Base-by-base conservation (phyloP, 2,888 invertebrate species). In the Eristalis arbustorum region DNA sequence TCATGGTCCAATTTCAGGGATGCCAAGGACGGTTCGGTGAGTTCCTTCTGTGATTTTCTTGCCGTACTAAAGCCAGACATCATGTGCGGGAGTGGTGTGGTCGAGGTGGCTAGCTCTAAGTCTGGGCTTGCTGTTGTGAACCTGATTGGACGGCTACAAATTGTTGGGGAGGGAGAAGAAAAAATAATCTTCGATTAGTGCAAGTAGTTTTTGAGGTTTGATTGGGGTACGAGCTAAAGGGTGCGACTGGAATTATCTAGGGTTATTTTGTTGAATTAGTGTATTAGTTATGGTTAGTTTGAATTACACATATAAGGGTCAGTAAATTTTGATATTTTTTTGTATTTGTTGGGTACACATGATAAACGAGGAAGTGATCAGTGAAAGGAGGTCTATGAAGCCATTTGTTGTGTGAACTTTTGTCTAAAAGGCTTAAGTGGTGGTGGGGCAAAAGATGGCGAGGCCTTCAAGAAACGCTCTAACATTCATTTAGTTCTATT, bases 81-180 rank as follows among this genome's bases (percentile, higher is more conserved):
- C 57, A 91, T 76, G 28, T 90, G 85, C 3, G 92, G 92, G 79
- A 91, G 73, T 22, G 91, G 91, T 18, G 92, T 92, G 28, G 91
- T 91, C 11, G 91, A 89, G n/a, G 89, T 88, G 28, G 84, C 88
- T 71, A 89, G 81, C 64, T 88, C 80, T 37, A 90, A 85, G 56
- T 85, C 64, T 59, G 90, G 78, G 40, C 89, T 89, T 40, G 91
- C 89, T 61, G 92, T 91, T 25, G 92, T 91, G 40, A 92, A 91
- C 76, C 91, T 91, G 82, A 93, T 92, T 88, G 92, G 92, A 68
- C 92, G 92, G 85, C 92, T 92, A 84, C n/a, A 1, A 62, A 89
- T 8, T 18, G 18, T 74, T 59, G 23, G 66, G 61, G 49, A 56
- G 72, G 69, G 64, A 72, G 11, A 80, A 80, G 66, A 72, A 64